Base-by-base conservation (phyloP, 2,797 vertebrate species). In the Xiphorhynchus erythropygius region DNA sequence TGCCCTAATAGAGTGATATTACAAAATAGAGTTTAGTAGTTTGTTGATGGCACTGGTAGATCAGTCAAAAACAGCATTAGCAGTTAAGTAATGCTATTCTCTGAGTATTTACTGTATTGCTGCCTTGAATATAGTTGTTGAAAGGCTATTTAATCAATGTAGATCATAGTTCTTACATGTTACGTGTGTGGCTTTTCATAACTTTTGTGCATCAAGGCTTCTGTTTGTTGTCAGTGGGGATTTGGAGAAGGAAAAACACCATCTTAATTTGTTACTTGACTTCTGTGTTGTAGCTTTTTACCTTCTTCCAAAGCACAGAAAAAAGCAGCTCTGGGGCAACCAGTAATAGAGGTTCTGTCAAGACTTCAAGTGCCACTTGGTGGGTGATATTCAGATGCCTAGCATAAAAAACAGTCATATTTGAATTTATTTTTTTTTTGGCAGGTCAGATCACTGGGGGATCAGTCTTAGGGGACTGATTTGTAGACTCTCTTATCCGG, bases 301-400 rank as follows among this genome's bases (percentile, higher is more conserved):
- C 59, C 15, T 78, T 69, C 11, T 62, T 83, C 57, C n/a, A 69
- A 82, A 94, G 11, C 53, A 44, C 5, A 28, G 37, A 74, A 25
- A 33, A 57, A 37, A 18, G 52, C 71, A 25, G 11, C 6, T 73
- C 11, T 37, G 49, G 6, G 18, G 3, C 32, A 69, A 22, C 6
- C 23, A 47, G 18, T 22, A 50, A 9, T 10, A 52, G 39, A 55
- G 12, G 7, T 60, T 76, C 23, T 37, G 28, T 46, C 41, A 44
- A 23, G 46, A 17, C 16, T 46, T 42, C 16, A 41, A 32, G 13
- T 8, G 2, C 1, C 0, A 7, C 10, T 27, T 62, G 56, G 7
- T 53, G 15, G 50, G 9, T 77, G 11, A 77, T 84, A 65, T 37
- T 83, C 44, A 37, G 35, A 39, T 59, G 10, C 35, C 24, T 41